phyloP scores from a whole-genome alignment of 2,888 invertebrate genomes.

The Entomobrya proxima region DNA sequence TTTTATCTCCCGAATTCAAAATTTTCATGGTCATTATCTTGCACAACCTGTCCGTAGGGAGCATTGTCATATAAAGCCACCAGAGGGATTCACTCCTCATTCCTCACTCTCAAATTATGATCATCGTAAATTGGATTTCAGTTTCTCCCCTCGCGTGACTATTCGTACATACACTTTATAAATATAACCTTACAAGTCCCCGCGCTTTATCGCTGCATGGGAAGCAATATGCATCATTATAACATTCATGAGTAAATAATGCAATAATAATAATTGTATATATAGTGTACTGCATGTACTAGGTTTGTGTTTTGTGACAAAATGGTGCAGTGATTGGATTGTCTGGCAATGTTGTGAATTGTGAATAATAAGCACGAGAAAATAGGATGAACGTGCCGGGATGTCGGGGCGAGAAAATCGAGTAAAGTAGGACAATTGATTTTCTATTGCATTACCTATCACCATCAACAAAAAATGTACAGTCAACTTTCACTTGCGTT shows the following conservation, averaged over 20 bases:
- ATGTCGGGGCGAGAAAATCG: background rate
- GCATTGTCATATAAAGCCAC: constrained; percentile 8
- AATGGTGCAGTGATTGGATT: constrained; percentile 15
- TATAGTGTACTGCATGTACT: background rate
- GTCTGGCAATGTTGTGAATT: background rate
- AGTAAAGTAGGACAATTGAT: constrained; percentile 24
- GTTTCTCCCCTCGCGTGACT: constrained; percentile 6
- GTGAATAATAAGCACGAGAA: constrained; percentile 17
- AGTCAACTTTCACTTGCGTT: background rate
- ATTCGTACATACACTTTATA: background rate
- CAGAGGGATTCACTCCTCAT: background rate
- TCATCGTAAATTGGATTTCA: constrained; percentile 66
- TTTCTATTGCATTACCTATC: constrained; percentile 17
- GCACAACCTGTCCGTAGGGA: background rate
- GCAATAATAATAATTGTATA: constrained; percentile 42
- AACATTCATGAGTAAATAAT: constrained; percentile 26
- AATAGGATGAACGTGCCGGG: background rate
- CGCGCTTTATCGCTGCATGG: too few species aligned
- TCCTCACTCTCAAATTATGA: constrained; percentile 55
- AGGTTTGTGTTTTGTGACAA: background rate
- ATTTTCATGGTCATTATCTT: background rate
- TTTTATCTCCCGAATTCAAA: background rate
- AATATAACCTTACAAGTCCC: background rate
- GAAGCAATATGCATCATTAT: background rate
- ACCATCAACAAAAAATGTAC: background rate